Percentiles rank a stretch among this genome's conserved stretches.
Evolutionary conservation across 2,888 invertebrate genomes (phyloP).

Genomic region (Choreutis nemorana): DNA sequence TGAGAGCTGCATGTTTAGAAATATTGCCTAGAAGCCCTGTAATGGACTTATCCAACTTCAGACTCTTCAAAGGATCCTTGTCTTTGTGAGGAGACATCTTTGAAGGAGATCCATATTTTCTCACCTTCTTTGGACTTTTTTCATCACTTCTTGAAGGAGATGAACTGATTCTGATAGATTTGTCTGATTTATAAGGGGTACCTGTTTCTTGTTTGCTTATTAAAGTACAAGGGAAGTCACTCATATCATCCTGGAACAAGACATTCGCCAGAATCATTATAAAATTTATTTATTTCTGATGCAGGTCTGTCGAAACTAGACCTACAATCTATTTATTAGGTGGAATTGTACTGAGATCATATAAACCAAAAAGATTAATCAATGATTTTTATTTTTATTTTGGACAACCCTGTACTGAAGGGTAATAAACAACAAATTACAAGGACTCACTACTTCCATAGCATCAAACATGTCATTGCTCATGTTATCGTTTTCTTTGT

Average conservation of each 20-base stretch:
- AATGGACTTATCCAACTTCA: conserved; percentile 28
- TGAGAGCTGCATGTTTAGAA: conserved; percentile 23
- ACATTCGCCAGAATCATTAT: too few relatives aligned
- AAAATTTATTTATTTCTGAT: neutral
- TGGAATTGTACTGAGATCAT: too few relatives aligned
- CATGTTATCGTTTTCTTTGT: conserved; percentile 14
- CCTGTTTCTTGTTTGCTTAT: conserved; percentile 14
- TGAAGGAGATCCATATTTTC: conserved; percentile 22
- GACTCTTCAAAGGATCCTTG: conserved; percentile 27
- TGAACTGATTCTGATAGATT: conserved; percentile 23
- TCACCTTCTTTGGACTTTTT: conserved; percentile 12
- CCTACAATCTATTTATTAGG: too few relatives aligned
- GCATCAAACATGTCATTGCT: conserved; percentile 23
- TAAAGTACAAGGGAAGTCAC: conserved; percentile 19
- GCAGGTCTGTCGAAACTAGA: too few relatives aligned
- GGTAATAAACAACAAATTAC: neutral
- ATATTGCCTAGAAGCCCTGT: conserved; percentile 24
- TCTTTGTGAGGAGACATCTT: conserved; percentile 17
- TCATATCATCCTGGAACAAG: conserved; percentile 25
- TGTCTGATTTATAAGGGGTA: conserved; percentile 17
- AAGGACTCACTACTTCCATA: conserved; percentile 33
- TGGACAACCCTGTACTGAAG: too few relatives aligned
- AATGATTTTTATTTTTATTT: too few relatives aligned
- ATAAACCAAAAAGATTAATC: too few relatives aligned
- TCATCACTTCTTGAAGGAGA: conserved; percentile 12